phyloP scores from a whole-genome alignment of 2,888 invertebrate genomes.

The Aphrophora alni region DNA sequence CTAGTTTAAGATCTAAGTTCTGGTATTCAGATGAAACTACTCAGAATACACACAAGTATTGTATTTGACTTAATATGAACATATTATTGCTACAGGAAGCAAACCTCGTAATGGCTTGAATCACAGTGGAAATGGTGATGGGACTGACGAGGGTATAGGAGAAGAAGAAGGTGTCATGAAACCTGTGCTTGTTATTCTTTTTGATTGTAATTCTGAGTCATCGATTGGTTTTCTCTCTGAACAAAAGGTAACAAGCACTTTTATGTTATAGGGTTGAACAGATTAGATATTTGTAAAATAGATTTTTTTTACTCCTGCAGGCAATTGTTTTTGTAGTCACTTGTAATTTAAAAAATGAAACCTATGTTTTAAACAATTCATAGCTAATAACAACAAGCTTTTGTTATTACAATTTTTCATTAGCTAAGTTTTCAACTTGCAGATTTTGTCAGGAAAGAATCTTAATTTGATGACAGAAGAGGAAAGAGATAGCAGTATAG shows the following conservation, averaged over 20 bases:
- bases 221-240: constrained; percentile 69
- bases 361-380: no score
- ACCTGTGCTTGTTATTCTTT: constrained; percentile 72
- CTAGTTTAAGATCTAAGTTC: no score
- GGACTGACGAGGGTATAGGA: constrained; percentile 37
- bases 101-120: constrained; percentile 35
- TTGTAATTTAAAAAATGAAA: no score
- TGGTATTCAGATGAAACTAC: no score
- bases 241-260: constrained; percentile 61
- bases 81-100: constrained; percentile 26
- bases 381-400: no score
- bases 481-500: not conserved
- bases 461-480: not conserved
- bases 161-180: constrained; percentile 44
- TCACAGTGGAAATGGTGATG: constrained; percentile 3
- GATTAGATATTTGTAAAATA: no score
- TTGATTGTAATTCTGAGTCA: constrained; percentile 65
- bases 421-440: not conserved
- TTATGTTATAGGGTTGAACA: no score
- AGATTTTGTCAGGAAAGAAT: constrained; percentile 26
- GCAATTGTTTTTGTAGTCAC: no score
- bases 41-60: no score
- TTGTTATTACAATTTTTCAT: no score
- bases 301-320: no score
- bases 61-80: no score